A percentile compares a stretch with the other conserved stretches of the same genome.
These are phyloP conservation scores for Atractosteus spatula DNA, from an alignment of 2,113 vertebrate genomes.

Conservation along the genomic window DNA sequence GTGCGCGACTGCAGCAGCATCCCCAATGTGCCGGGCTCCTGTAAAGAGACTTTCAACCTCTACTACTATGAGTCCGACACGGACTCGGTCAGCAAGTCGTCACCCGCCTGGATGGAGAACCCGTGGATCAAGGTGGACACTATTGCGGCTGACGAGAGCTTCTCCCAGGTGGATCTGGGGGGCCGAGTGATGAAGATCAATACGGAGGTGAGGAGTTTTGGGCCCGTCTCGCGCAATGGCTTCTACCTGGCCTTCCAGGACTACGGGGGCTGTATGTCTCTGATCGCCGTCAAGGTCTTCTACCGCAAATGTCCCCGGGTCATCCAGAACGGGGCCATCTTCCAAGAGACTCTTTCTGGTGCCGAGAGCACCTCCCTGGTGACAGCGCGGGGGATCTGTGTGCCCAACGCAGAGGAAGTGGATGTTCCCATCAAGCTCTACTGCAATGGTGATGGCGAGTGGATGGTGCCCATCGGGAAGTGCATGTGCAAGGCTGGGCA, in stretches of 20 bases:
- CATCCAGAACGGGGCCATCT: slow-evolving; percentile 84
- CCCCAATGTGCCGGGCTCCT: slow-evolving; percentile 91
- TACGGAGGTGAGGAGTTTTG: slow-evolving; percentile 90
- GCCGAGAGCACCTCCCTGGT: slow-evolving; percentile 93
- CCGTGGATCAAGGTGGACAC: slow-evolving; percentile 97
- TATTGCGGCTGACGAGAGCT: slow-evolving; percentile 91
- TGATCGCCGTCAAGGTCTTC: slow-evolving; percentile 88
- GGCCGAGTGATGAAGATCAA: slow-evolving; percentile 96
- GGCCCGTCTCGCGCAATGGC: slow-evolving; percentile 84
- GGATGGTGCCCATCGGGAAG: slow-evolving; percentile 93
- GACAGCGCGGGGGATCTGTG: slow-evolving; percentile 83
- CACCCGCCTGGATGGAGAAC: slow-evolving; percentile 93
- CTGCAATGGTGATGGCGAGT: slow-evolving; percentile 92
- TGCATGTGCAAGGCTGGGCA: slow-evolving; percentile 90
- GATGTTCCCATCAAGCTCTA: slow-evolving; percentile 95
- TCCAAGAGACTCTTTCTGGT: slow-evolving; percentile 91
- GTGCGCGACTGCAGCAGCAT: slow-evolving; percentile 96
- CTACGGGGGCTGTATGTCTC: slow-evolving; percentile 94
- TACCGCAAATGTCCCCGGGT: slow-evolving; percentile 87
- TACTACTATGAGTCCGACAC: slow-evolving; percentile 88
- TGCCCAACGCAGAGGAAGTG: slow-evolving; percentile 88
- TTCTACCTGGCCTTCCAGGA: slow-evolving; percentile 98
- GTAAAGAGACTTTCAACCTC: slow-evolving; percentile 96
- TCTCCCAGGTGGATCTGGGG: slow-evolving; percentile 91
- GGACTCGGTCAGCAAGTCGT: slow-evolving; percentile 78